Evolutionary conservation across 2,888 invertebrate species (phyloP), one percentile per base, ranked within the genome.

Genomic region (Latheticus oryzae): DNA sequence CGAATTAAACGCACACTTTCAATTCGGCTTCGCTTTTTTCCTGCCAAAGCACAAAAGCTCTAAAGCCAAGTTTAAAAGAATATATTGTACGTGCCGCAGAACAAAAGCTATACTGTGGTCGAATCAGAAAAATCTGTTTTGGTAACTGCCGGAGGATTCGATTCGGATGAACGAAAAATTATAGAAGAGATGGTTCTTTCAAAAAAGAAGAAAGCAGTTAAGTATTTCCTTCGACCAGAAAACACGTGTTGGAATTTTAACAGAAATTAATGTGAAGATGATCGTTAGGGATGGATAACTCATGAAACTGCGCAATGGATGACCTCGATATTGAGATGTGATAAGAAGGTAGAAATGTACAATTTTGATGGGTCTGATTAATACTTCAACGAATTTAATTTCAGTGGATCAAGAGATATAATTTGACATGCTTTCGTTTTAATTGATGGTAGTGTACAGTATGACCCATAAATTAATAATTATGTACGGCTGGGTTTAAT

Each of bases 71-170:
- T 32, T 11, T 52, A 52, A 42, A 52, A 52, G 52, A 52, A 52
- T 52, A 51, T 52, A 52, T 42, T 52, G 52, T 52, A 52, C 52
- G 52, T 52, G 52, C 42, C 52, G 42, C 21, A 42, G 52, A 52
- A 52, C 52, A 52, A 52, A 42, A 15, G 24, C 15, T 3, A 12
- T 33, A 26, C 28, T 51, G 51, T 51, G 38, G 42, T 28, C 24
- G 42, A 52, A 52, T 52, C 52, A 52, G 52, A 52, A n/a, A n/a
- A 52, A 38, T 52, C 42, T 52, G 52, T 52, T 52, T 52, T 52
- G 42, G 42, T 52, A 52, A 52, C 30, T 13, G 48, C 37, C 37
- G 48, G 4, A 42, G 12, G 42, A 52, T 52, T 52, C 52, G 52
- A 33, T 33, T 9, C 42, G 52, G 52, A 52, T 52, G 52, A 52